Evolutionary conservation across 1,140 invertebrate genomes (phyloP).

Genomic region (Ladona fulva): DNA sequence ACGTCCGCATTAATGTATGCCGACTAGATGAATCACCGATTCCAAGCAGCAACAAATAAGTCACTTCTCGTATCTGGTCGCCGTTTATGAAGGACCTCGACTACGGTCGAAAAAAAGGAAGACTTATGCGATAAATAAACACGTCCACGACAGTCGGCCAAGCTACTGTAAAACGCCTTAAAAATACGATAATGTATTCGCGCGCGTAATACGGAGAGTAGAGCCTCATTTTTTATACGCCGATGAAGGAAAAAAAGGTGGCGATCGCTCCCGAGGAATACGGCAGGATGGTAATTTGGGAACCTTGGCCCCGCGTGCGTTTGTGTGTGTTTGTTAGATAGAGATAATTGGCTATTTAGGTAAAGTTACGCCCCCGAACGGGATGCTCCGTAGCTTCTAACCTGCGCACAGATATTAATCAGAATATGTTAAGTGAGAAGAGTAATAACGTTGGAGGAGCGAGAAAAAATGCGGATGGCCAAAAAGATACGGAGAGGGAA

Average conservation of each 20-base stretch:
- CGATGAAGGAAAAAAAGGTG: not conserved
- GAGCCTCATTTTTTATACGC: too few relatives aligned
- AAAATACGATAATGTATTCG: too few relatives aligned
- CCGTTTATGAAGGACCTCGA: too few relatives aligned
- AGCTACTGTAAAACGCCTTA: too few relatives aligned
- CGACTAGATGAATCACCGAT: too few relatives aligned
- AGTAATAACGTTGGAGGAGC: not conserved
- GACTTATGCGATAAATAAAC: too few relatives aligned
- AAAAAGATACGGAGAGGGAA: not conserved
- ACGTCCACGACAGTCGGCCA: too few relatives aligned
- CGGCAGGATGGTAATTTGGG: not conserved
- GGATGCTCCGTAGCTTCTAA: not conserved
- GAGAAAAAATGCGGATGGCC: not conserved
- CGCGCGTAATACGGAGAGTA: too few relatives aligned
- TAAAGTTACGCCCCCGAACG: not conserved
- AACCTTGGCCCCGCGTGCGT: not conserved
- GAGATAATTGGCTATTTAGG: slow-evolving; percentile 7
- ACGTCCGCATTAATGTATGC: too few relatives aligned
- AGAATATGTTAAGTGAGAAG: not conserved
- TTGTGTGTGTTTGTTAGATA: not conserved
- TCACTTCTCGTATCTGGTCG: too few relatives aligned
- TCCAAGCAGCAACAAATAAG: too few relatives aligned
- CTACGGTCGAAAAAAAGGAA: too few relatives aligned
- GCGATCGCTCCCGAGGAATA: not conserved
- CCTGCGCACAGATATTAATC: not conserved